Percentiles rank a stretch among this genome's conserved stretches.
phyloP scores from a whole-genome alignment of 1,140 invertebrate species.

The Acyrthosiphon pisum region DNA sequence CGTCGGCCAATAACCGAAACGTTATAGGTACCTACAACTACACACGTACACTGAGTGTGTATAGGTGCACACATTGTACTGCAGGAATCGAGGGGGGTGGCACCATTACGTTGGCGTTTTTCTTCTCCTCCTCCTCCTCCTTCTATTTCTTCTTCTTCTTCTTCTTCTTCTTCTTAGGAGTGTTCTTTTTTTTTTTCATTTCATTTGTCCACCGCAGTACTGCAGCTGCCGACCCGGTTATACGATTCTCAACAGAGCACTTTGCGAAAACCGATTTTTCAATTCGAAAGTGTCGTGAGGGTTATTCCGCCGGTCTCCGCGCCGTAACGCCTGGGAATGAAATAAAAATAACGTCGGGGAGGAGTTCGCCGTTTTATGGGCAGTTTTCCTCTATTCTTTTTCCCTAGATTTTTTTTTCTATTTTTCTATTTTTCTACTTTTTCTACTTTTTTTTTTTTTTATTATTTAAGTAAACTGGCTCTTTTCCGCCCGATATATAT shows the following conservation, averaged over 20 bases:
- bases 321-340: slow-evolving; percentile 37
- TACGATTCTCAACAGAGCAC: slow-evolving; percentile 55
- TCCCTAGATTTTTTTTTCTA: slow-evolving; percentile 29
- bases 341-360: slow-evolving; percentile 52
- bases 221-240: slow-evolving; percentile 37
- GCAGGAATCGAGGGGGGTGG: neutral
- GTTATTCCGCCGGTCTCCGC: slow-evolving; percentile 15
- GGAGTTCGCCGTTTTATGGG: slow-evolving; percentile 47
- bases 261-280: slow-evolving; percentile 57
- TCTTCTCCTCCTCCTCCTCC: neutral
- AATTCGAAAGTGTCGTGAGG: slow-evolving; percentile 42
- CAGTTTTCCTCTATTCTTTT: slow-evolving; percentile 37
- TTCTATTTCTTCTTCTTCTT: neutral
- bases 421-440: slow-evolving; percentile 7
- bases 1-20: slow-evolving; percentile 1
- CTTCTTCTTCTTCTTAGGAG: neutral
- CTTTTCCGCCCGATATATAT: neutral
- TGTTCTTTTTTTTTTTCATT: neutral
- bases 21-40: neutral
- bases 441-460: slow-evolving; percentile 31
- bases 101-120: slow-evolving; percentile 21
- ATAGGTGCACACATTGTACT: too few relatives aligned
- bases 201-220: slow-evolving; percentile 31
- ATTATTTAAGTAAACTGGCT: neutral
- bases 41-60: neutral